Percentiles rank a stretch among this genome's conserved stretches.
Evolutionary conservation across 2,113 vertebrate genomes (phyloP).

Genomic region (Mixornis gularis): DNA sequence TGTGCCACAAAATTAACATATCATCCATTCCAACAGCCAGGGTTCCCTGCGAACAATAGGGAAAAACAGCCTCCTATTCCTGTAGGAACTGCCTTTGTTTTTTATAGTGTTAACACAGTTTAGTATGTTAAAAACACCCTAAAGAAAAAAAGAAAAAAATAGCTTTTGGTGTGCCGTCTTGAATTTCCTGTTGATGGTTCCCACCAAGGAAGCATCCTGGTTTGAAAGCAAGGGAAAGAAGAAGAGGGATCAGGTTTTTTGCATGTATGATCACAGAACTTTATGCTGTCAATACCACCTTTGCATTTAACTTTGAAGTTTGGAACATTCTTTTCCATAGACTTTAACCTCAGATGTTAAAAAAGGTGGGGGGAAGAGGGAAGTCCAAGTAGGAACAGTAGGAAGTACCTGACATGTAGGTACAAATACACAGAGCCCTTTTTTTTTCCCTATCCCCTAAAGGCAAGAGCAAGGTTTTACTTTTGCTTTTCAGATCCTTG

Average conservation of each 20-base stretch:
- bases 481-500: not conserved
- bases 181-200: not conserved
- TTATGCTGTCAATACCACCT: not conserved
- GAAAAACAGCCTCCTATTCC: not conserved
- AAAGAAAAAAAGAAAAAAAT: not conserved
- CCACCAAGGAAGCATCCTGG: not conserved
- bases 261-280: not conserved
- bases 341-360: not conserved
- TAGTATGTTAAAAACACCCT: not conserved
- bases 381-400: not conserved
- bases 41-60: not conserved
- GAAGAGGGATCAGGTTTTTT: not conserved
- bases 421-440: not conserved
- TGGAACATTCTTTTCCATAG: not conserved
- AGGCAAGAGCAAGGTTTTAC: not conserved
- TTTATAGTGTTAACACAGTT: not conserved
- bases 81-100: not conserved
- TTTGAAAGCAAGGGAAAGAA: not conserved
- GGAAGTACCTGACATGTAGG: not conserved
- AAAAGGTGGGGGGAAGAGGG: accelerated
- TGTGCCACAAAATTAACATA: not conserved
- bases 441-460: not conserved
- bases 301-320: not conserved
- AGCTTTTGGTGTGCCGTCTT: not conserved
- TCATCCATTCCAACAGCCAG: not conserved